Evolutionary conservation across 2,797 vertebrate species (phyloP), one percentile per base, ranked within the genome.

Genomic region (Hafferia zeledoni): DNA sequence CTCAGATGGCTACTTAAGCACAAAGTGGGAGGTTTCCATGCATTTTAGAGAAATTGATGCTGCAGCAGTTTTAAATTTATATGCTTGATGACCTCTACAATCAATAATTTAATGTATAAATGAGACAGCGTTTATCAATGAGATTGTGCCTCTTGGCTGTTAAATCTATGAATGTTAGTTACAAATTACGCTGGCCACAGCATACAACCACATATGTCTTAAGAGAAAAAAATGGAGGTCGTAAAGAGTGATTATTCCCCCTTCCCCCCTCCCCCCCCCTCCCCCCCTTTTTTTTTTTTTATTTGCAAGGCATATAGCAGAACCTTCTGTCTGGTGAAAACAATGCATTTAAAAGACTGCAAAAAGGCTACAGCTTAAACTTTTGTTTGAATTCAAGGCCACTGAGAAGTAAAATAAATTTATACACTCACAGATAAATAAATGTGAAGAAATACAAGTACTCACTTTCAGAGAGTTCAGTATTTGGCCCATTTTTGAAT

Each of bases 51-150:
- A 87, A 92, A 85, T 76, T 46, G 87, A 27, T 74, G 61, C 46
- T 89, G 27, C 43, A 92, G 39, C 17, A 19, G 11, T 86, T 87
- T 56, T 47, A 47, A 78, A 93, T 96, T 92, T 96, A 87, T 87
- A 67, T 74, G 37, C 37, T 47, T 23, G 28, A 30, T 81, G 25
- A 81, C 59, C 59, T 83, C 69, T 90, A 25, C 39, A 63, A 93
- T 78, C 88, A 92, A 89, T 95, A 94, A 70, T 91, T 95, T 50
- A 24, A 35, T 59, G 50, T 69, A 64, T 76, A 90, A 96, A 91
- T 85, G 76, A 72, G 74, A 89, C 35, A 72, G 11, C 19, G 9
- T 85, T 94, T 90, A 78, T 47, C n/a, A 91, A 39, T 35, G 41
- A 87, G 35, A 18, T 50, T 47, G 27, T 94, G 41, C 44, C 83